Base-by-base conservation (phyloP, 2,113 vertebrate genomes). In the Phocoena sinus region DNA sequence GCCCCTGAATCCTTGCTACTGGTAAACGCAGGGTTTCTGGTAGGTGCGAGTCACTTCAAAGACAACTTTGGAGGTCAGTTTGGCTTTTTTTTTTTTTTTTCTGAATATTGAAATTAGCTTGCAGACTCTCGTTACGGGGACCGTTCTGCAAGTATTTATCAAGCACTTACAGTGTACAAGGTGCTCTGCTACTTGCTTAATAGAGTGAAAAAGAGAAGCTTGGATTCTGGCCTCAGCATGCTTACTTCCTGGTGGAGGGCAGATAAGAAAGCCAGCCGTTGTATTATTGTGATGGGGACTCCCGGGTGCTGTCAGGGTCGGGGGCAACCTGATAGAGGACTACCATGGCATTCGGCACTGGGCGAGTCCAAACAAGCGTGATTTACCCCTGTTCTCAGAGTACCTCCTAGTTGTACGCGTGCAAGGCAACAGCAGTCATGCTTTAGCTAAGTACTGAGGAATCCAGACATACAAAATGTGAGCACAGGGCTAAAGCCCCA, bases 1-100 rank as follows among this genome's bases (percentile, higher is more conserved):
- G 67, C 20, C 82, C n/a, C 2, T 96, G 81, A 71, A 81, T 91
- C 73, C 95, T 96, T 91, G 77, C 77, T 93, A 17, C 92, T 89
- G 25, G 20, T 95, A 95, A 95, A 95, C n/a, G 0, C 28, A 33
- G 33, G 12, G 11, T 92, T 97, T 65, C 86, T 92, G 17, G 21
- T 73, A 74, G n/a, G 44, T 77, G 11, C 11, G 41, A 53, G n/a
- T 68, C 60, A 73, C 62, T 91, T 81, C 36, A 65, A 38, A 79
- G 83, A 70, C 4, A 79, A 33, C 26, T 85, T 94, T 90, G 53
- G 21, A 85, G 36, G 38, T 38, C 33, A 53, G 4, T 91, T 92
- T 79, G 56, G 11, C 36, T 79, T 96, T 84, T 89, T 44, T 84
- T 47, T 36, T 58, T 80, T 41, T 80, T 38, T 56, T 56, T 38